Evolutionary conservation across 1,140 invertebrate species (phyloP).

Genomic region (Epicauta chinensis): DNA sequence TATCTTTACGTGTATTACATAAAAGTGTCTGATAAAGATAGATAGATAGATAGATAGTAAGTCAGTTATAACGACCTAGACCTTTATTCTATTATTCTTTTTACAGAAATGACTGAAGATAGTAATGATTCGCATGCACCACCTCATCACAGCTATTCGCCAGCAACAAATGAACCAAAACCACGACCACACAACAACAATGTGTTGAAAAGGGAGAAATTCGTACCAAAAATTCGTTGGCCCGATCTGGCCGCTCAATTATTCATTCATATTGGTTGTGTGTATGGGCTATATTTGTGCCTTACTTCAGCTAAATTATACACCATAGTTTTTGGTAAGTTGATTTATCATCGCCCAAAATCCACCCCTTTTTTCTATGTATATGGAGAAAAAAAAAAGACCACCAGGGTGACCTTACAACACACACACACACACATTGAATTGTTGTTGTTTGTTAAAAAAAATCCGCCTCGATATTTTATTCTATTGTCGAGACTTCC

Average conservation of each 20-base stretch:
- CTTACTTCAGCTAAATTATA: slow-evolving; percentile 56
- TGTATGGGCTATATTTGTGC: slow-evolving; percentile 65
- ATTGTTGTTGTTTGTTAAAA: too few relatives aligned
- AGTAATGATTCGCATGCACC: slow-evolving; percentile 10
- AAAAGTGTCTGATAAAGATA: too few relatives aligned
- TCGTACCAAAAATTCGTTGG: slow-evolving; percentile 59
- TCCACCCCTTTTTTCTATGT: too few relatives aligned
- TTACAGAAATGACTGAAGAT: slow-evolving; percentile 26
- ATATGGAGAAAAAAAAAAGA: too few relatives aligned
- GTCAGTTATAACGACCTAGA: too few relatives aligned
- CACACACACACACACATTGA: too few relatives aligned
- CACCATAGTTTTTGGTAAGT: slow-evolving; percentile 68
- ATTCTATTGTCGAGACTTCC: too few relatives aligned
- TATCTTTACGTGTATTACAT: too few relatives aligned
- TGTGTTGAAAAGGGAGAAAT: slow-evolving; percentile 40
- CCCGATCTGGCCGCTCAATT: slow-evolving; percentile 60
- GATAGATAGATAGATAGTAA: too few relatives aligned
- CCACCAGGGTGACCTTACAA: too few relatives aligned
- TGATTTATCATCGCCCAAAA: too few relatives aligned
- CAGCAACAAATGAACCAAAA: slow-evolving; percentile 1
- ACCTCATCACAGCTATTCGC: slow-evolving; percentile 1
- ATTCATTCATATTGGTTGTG: slow-evolving; percentile 58
- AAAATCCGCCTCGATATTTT: too few relatives aligned
- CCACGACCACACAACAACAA: slow-evolving; percentile 8
- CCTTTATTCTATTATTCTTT: background rate